Percentiles rank a stretch among this genome's conserved stretches.
These are phyloP conservation scores for Tricholauxania praeusta DNA, from an alignment of 2,888 invertebrate species.

Conservation along the genomic window DNA sequence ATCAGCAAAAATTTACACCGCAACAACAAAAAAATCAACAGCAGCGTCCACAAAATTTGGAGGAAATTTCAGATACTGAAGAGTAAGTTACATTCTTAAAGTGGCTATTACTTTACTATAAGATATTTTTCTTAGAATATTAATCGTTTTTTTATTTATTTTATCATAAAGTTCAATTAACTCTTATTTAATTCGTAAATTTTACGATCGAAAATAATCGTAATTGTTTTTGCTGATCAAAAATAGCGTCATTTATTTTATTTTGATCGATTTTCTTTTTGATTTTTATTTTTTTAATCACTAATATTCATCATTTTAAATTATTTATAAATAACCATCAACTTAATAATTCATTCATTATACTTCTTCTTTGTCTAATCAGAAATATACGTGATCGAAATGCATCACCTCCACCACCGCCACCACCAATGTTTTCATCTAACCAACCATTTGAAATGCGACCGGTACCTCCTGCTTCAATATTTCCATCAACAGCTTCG, in stretches of 20 bases:
- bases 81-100: constrained; percentile 56
- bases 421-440: constrained; percentile 46
- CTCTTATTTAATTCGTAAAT: too few species aligned
- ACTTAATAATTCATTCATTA: constrained; percentile 30
- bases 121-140: too few species aligned
- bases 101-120: too few species aligned
- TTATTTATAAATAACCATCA: constrained; percentile 5
- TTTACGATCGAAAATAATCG: too few species aligned
- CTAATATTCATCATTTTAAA: not conserved
- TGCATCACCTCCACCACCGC: constrained; percentile 45
- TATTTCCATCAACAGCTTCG: constrained; percentile 58
- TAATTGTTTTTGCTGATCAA: too few species aligned
- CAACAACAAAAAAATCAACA: constrained; percentile 23
- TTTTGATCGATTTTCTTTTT: too few species aligned
- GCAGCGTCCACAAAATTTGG: constrained; percentile 49
- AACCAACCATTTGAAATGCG: constrained; percentile 27
- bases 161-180: too few species aligned
- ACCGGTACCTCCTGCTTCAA: constrained; percentile 34
- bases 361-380: not conserved
- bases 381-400: not conserved
- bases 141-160: too few species aligned
- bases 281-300: too few species aligned
- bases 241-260: too few species aligned
- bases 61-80: constrained; percentile 63
- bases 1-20: not conserved